Evolutionary conservation across 2,797 vertebrate genomes (phyloP), one percentile per base, ranked within the genome.

Genomic region (Sebastes baramenuke): DNA sequence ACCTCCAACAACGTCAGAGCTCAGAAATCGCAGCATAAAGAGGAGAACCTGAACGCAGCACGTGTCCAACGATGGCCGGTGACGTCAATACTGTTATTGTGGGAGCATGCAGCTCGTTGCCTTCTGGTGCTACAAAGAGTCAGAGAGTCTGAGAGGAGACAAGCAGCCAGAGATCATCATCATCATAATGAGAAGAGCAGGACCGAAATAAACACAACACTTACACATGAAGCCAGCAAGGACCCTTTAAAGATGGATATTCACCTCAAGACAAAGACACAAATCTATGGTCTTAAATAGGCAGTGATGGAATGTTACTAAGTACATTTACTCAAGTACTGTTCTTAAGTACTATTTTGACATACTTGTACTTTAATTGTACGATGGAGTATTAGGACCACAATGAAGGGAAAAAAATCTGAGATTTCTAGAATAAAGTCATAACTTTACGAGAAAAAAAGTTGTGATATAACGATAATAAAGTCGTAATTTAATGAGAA

Each of bases 11-110:
- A 25, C 3, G 1, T 0, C 25, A 46, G 36, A 56, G 0, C 0
- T 78, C 6, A 46, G 11, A 81, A 83, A 49, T 77, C 83, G 1
- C 56, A 88, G 65, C 9, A 69, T 6, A 7, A 42, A 18, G 7
- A 36, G 7, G 79, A n/a, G 81, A 25, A 42, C 82, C 0, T 92
- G 87, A 94, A 94, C 18, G 88, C 87, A 89, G 60, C 94, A 72
- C 2, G 64, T 67, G 87, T 93, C 91, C 82, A 92, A 78, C 4
- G 79, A 80, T 87, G 89, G 84, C 75, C 75, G 79, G 88, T 96
- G 96, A 96, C 96, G 95, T 96, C 95, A 95, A 54, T 78, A 83
- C 64, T 91, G 92, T 94, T 94, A 94, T 96, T 95, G 91, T 93
- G 92, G 91, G 94, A 89, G 90, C 93, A 71, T 86, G 92, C 92